A percentile compares a stretch with the other conserved stretches of the same genome.
Conservation (phyloP, 1,140 invertebrate species). For the Ditylenchus dipsaci region DNA sequence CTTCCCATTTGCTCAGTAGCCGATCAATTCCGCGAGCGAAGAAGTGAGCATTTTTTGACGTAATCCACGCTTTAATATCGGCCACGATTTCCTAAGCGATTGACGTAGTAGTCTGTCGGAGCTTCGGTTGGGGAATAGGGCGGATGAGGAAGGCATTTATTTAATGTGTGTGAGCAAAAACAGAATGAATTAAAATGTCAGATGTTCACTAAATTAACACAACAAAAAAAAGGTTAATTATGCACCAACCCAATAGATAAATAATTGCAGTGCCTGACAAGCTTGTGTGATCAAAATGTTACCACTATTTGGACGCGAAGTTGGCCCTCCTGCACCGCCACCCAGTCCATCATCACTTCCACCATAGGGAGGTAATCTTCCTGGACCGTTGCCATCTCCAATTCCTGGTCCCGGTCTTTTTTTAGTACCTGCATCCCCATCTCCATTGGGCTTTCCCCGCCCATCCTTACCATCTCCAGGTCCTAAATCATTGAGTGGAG, state of each 20-base stretch:
- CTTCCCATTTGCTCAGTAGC: too few relatives aligned
- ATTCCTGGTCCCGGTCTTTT: background rate
- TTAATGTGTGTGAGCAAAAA: too few relatives aligned
- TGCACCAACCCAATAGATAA: background rate
- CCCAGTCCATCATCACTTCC: background rate
- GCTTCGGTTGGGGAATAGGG: too few relatives aligned
- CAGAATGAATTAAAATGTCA: too few relatives aligned
- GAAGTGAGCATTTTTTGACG: too few relatives aligned
- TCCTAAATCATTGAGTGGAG: background rate
- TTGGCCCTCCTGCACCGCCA: background rate
- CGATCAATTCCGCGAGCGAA: too few relatives aligned
- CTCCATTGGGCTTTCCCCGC: conserved; percentile 4
- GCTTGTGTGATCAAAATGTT: background rate
- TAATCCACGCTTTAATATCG: too few relatives aligned
- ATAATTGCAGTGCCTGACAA: background rate
- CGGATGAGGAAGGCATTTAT: too few relatives aligned
- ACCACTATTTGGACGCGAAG: background rate
- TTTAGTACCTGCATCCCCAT: background rate
- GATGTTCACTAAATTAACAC: too few relatives aligned
- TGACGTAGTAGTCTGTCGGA: too few relatives aligned
- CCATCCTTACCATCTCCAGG: background rate
- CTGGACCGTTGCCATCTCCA: background rate
- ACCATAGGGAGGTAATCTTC: background rate
- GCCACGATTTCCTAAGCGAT: too few relatives aligned
- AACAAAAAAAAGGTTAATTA: too few relatives aligned